These are phyloP conservation scores for Melanostoma mellinum DNA, from an alignment of 2,888 invertebrate genomes.

Conservation along the genomic window DNA sequence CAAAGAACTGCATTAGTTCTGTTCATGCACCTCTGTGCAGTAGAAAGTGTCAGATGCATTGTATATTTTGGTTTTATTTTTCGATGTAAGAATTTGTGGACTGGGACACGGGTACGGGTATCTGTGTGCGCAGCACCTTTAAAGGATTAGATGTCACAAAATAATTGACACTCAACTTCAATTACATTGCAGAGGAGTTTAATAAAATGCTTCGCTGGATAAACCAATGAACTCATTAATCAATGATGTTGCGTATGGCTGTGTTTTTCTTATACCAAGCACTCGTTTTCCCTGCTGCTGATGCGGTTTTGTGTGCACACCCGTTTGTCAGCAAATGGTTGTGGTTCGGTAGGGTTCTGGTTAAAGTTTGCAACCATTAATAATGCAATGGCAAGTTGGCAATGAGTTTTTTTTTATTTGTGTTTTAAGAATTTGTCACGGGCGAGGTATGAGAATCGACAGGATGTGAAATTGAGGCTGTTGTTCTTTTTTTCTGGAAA, in stretches of 20 bases:
- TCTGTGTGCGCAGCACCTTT: too few species aligned
- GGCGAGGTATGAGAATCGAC: slow-evolving; percentile 46
- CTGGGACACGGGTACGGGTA: too few species aligned
- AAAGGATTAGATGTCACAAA: slow-evolving; percentile 61
- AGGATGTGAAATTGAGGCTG: slow-evolving; percentile 59
- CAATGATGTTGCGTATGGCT: slow-evolving; percentile 47
- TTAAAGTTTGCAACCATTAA: slow-evolving; percentile 68
- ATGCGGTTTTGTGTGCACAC: slow-evolving; percentile 65
- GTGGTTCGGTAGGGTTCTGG: slow-evolving; percentile 14
- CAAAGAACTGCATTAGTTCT: slow-evolving; percentile 11
- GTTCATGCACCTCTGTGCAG: too few species aligned
- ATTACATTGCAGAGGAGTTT: slow-evolving; percentile 50
- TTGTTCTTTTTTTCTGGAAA: slow-evolving; percentile 19
- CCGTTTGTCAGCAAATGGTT: slow-evolving; percentile 58
- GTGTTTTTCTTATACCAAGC: slow-evolving; percentile 9
- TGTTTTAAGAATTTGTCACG: slow-evolving; percentile 23
- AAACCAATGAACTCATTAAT: slow-evolving; percentile 66
- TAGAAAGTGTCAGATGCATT: too few species aligned
- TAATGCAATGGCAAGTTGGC: slow-evolving; percentile 70
- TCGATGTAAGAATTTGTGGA: too few species aligned
- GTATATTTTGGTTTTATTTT: slow-evolving; percentile 11
- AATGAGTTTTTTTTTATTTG: slow-evolving; percentile 44
- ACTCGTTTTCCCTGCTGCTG: slow-evolving; percentile 38
- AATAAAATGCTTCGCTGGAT: slow-evolving; percentile 67
- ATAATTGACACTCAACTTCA: slow-evolving; percentile 66